Percentiles rank a stretch among this genome's conserved stretches.
phyloP scores from a whole-genome alignment of 2,888 invertebrate species.

The Drosophila affinis region DNA sequence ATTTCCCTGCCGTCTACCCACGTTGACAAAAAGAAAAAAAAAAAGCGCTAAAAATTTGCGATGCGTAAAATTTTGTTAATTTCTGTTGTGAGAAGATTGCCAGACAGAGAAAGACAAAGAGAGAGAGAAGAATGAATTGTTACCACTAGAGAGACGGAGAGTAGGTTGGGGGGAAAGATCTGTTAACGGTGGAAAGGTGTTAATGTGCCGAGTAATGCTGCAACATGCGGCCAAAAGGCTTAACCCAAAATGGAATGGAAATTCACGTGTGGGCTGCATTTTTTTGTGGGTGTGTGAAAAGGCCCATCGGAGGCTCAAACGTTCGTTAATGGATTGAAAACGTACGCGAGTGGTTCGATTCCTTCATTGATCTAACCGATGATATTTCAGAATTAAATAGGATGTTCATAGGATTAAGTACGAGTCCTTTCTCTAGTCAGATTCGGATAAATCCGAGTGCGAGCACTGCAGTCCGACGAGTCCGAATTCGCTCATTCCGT shows the following conservation, averaged over 20 bases:
- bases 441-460: no score
- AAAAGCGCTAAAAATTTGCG: conserved; percentile 61
- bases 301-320: neutral
- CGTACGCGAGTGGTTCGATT: neutral
- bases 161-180: conserved; percentile 8
- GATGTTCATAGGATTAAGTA: no score
- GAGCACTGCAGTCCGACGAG: no score
- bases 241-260: conserved; percentile 1
- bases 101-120: neutral
- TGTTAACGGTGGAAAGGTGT: conserved; percentile 48
- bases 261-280: neutral
- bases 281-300: neutral
- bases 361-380: neutral
- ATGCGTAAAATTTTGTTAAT: conserved; percentile 77
- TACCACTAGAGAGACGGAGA: neutral
- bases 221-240: conserved; percentile 43
- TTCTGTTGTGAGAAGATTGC: conserved; percentile 52
- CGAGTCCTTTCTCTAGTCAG: no score
- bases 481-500: no score
- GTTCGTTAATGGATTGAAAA: neutral
- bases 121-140: neutral
- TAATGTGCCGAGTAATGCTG: conserved; percentile 59
- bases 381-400: no score
- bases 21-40: conserved; percentile 60
- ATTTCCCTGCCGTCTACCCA: conserved; percentile 46